phyloP scores from a whole-genome alignment of 1,140 invertebrate species.

The Eufriesea mexicana region DNA sequence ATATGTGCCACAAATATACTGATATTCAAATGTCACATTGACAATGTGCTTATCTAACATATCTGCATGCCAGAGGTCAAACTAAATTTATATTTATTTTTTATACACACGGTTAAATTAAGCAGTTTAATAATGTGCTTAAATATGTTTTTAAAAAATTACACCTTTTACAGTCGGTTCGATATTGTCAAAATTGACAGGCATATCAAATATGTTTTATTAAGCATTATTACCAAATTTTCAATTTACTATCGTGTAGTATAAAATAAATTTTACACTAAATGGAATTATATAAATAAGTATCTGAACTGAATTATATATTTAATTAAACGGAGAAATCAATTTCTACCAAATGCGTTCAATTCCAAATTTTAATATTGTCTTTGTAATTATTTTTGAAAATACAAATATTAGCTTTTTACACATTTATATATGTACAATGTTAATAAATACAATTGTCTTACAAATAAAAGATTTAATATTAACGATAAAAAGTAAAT shows the following conservation, averaged over 20 bases:
- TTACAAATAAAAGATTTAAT: neutral
- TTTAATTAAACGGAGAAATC: neutral
- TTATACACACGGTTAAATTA: neutral
- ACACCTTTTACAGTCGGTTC: neutral
- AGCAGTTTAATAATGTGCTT: neutral
- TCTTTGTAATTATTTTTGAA: neutral
- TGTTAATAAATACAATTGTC: neutral
- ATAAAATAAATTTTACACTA: neutral
- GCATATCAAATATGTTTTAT: neutral
- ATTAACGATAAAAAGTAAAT: neutral
- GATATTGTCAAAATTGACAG: neutral
- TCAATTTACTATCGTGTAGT: neutral
- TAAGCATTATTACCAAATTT: neutral
- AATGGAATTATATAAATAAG: conserved; percentile 2
- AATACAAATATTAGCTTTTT: neutral
- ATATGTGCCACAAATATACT: neutral
- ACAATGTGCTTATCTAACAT: conserved; percentile 34
- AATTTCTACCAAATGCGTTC: neutral
- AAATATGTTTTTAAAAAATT: neutral
- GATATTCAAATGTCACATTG: conserved; percentile 9
- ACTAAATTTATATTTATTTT: conserved; percentile 33
- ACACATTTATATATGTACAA: neutral
- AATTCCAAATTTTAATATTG: neutral
- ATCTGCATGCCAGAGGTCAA: conserved; percentile 40
- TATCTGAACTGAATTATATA: conserved; percentile 5